phyloP scores from a whole-genome alignment of 2,113 vertebrate species.

The Oceanites oceanicus region DNA sequence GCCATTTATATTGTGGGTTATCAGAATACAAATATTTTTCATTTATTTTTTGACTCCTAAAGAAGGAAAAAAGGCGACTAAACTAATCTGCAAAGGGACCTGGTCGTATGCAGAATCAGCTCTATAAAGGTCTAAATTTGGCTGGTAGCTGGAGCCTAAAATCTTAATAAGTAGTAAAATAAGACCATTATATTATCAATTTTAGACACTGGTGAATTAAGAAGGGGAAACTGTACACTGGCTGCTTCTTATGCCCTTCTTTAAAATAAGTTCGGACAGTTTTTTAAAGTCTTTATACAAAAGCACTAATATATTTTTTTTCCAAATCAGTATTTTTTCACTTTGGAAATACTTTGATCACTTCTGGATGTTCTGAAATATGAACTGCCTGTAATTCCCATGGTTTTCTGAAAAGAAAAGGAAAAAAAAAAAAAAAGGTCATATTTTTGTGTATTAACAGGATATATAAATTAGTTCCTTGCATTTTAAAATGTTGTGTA shows the following conservation, averaged over 20 bases:
- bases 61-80: background rate
- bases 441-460: background rate
- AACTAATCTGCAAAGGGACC: background rate
- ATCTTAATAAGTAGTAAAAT: background rate
- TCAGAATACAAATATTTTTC: background rate
- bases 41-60: background rate
- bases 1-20: background rate
- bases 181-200: background rate
- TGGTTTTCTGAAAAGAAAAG: background rate
- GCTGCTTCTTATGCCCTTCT: background rate
- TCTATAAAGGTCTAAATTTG: background rate
- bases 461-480: background rate
- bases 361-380: background rate
- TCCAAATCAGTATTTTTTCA: background rate
- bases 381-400: background rate
- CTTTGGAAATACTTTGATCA: background rate
- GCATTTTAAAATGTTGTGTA: background rate
- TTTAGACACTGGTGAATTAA: background rate
- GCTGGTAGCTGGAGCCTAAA: background rate
- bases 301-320: background rate
- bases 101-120: background rate
- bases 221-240: background rate
- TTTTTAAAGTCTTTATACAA: background rate
- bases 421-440: background rate
- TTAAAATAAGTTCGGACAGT: background rate